These are phyloP conservation scores for Spondyliosoma cantharus DNA, from an alignment of 2,797 vertebrate genomes.

Conservation along the genomic window DNA sequence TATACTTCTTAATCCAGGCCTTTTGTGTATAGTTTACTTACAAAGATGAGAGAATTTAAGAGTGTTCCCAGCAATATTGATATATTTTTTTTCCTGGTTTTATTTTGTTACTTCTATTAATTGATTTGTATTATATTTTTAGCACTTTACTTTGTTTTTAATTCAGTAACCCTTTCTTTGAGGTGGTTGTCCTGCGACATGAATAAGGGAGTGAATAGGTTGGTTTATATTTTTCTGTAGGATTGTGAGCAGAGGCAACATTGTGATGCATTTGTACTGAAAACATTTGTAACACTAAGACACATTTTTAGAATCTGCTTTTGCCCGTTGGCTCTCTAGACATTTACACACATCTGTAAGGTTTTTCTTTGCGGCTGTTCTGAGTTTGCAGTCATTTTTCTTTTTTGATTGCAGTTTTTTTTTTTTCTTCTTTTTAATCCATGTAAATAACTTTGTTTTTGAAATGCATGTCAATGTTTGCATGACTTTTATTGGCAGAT, in stretches of 20 bases:
- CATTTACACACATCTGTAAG: slow-evolving; percentile 39
- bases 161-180: slow-evolving; percentile 45
- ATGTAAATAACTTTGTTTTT: slow-evolving; percentile 73
- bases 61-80: slow-evolving; percentile 47
- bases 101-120: slow-evolving; percentile 62
- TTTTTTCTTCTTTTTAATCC: slow-evolving; percentile 26
- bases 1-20: slow-evolving; percentile 49
- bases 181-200: slow-evolving; percentile 30
- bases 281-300: slow-evolving; percentile 55
- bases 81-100: slow-evolving; percentile 48
- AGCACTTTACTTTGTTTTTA: slow-evolving; percentile 71
- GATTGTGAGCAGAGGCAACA: slow-evolving; percentile 28
- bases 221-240: slow-evolving; percentile 40
- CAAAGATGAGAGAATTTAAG: slow-evolving; percentile 28
- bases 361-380: slow-evolving; percentile 34
- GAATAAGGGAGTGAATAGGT: slow-evolving; percentile 39
- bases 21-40: slow-evolving; percentile 55
- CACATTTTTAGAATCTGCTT: slow-evolving; percentile 29
- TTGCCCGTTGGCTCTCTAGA: slow-evolving; percentile 17
- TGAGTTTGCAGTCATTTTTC: slow-evolving; percentile 20
- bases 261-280: slow-evolving; percentile 45
- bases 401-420: slow-evolving; percentile 17
- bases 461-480: slow-evolving; percentile 71
- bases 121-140: slow-evolving; percentile 62
- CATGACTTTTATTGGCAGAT: slow-evolving; percentile 59